Evolutionary conservation across 2,113 vertebrate species (phyloP).

Genomic region (Lepisosteus osseus): DNA sequence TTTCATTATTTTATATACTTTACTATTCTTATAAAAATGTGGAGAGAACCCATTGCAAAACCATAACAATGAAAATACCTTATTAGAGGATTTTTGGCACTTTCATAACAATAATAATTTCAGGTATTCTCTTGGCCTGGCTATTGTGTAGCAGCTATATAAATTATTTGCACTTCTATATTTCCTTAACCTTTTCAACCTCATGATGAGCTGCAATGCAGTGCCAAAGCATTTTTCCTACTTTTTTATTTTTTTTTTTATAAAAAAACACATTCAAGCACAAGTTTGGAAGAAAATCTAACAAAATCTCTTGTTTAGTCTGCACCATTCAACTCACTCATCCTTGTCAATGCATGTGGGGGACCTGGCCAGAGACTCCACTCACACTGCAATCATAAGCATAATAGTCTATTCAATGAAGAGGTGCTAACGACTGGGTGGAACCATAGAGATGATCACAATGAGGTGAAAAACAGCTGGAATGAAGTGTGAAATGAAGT

Average conservation of each 20-base stretch:
- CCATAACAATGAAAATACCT: constrained; percentile 3
- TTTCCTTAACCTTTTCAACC: constrained; percentile 3
- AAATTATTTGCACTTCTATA: not conserved
- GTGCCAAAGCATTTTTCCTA: not conserved
- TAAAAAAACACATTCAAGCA: not conserved
- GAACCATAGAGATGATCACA: constrained; percentile 21
- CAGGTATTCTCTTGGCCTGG: not conserved
- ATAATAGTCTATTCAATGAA: not conserved
- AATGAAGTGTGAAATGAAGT: constrained; percentile 29
- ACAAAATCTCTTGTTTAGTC: too few relatives aligned
- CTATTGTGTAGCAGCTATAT: not conserved
- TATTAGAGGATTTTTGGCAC: not conserved
- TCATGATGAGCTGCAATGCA: not conserved
- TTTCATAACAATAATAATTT: constrained; percentile 6
- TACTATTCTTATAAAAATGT: too few relatives aligned
- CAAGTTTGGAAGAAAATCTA: too few relatives aligned
- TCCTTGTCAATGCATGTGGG: too few relatives aligned
- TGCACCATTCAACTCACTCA: too few relatives aligned
- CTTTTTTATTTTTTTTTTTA: not conserved
- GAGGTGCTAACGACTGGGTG: constrained; percentile 25
- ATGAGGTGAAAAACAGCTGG: constrained; percentile 38
- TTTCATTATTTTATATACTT: too few relatives aligned
- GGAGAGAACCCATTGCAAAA: not conserved
- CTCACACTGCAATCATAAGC: not conserved
- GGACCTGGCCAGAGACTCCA: too few relatives aligned